Base-by-base conservation (phyloP, 2,888 invertebrate genomes). In the Ichneumoninae sp. region DNA sequence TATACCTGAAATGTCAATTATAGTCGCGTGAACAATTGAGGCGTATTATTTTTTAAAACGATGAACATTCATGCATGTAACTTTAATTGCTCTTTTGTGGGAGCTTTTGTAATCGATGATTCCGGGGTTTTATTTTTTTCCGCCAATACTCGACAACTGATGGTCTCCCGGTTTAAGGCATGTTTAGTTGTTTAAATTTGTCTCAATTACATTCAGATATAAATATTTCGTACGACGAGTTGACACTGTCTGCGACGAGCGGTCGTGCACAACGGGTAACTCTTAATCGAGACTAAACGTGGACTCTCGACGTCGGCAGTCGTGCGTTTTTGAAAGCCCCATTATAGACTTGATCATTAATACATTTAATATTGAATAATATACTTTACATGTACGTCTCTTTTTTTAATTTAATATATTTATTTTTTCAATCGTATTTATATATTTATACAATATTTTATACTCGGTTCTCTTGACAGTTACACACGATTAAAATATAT, bases 361-460 rank as follows among this genome's bases (percentile, higher is more conserved):
- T 84, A 90, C 90, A 90, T 90, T 90, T 90, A 26, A 57, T 57
- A 88, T 88, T 89, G 87, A 91, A 91, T 90, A 90, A 91, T 92
- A 91, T 91, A 90, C 89, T 88, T 89, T 92, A 92, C 89, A 90
- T 92, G 90, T 93, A 92, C 88, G 91, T 91, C 90, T 91, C 90
- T 90, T 80, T 80, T 79, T 92, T 92, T 93, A 92, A 93, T 93
- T 93, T 93, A 93, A 93, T 92, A 93, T 93, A 93, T 93, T 93
- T 93, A 93, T 93, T 93, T 93, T 93, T 93, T 91, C 92, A 93
- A 93, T 90, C 92, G 91, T 93, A 93, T 93, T 93, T 93, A 93
- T 93, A 93, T 93, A 93, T 93, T 93, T 93, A 93, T 57, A 57
- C 91, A 91, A 92, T 92, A 93, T 93, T 93, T 93, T 93, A 93